Evolutionary conservation across 35 echinoderm and acorn worm species (phyloP).

Genomic region (Stichopus chloronotus): DNA sequence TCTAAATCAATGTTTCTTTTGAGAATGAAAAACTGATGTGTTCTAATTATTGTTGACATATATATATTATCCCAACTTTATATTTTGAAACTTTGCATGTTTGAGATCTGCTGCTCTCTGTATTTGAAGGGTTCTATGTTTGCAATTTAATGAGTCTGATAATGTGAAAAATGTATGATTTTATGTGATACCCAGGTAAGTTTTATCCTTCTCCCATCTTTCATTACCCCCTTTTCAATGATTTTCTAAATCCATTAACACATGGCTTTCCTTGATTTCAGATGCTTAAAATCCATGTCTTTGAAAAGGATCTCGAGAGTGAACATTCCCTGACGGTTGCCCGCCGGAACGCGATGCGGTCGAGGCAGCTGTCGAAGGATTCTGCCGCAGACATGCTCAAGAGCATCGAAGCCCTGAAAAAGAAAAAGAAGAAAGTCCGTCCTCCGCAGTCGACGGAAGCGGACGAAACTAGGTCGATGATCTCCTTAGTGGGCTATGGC

Average conservation of each 20-base stretch:
- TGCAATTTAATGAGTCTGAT: too few species aligned
- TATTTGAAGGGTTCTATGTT: too few species aligned
- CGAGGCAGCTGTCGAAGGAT: conserved; percentile 70
- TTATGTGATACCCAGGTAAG: not conserved
- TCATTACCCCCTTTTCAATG: too few species aligned
- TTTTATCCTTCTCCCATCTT: not conserved
- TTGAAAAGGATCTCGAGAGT: conserved; percentile 90
- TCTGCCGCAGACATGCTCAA: conserved; percentile 75
- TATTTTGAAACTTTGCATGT: too few species aligned
- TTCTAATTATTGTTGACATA: too few species aligned
- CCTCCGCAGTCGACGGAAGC: conserved; percentile 2
- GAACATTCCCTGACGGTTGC: conserved; percentile 88
- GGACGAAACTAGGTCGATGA: conserved; percentile 27
- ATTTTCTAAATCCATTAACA: too few species aligned
- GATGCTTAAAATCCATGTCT: conserved; percentile 88
- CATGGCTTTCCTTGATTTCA: not conserved
- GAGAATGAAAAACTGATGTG: too few species aligned
- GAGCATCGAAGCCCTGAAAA: conserved; percentile 69
- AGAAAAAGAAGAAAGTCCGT: conserved; percentile 62
- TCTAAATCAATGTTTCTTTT: too few species aligned
- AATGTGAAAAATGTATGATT: too few species aligned
- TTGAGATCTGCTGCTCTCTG: too few species aligned
- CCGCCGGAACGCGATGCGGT: conserved; percentile 71
- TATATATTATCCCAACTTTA: too few species aligned
- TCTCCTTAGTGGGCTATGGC: conserved; percentile 2